A percentile compares a stretch with the other conserved stretches of the same genome.
Evolutionary conservation across 2,888 invertebrate species (phyloP).

Genomic region (Temnothorax unifasciatus): DNA sequence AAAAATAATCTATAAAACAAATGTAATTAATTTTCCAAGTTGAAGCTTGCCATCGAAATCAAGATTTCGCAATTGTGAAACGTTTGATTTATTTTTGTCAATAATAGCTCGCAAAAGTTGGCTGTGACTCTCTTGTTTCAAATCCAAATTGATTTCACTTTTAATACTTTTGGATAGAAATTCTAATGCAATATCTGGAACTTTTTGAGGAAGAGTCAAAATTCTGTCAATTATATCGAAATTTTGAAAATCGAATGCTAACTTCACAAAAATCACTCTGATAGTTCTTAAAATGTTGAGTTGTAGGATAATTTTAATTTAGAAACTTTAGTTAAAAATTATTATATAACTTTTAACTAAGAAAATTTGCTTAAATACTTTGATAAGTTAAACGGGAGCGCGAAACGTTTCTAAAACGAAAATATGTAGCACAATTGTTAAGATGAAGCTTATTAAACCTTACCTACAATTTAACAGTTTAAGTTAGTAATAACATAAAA

Average conservation of each 20-base stretch:
- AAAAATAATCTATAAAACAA: background rate
- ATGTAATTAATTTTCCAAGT: background rate
- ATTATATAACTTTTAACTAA: background rate
- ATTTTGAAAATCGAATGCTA: background rate
- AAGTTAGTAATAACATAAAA: background rate
- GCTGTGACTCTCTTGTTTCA: background rate
- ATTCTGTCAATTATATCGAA: background rate
- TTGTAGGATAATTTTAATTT: background rate
- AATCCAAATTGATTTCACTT: background rate
- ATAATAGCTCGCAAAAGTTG: background rate
- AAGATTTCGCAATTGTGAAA: background rate
- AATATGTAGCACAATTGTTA: background rate
- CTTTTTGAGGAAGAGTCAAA: background rate
- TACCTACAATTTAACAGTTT: background rate
- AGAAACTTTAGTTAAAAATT: conserved; percentile 16
- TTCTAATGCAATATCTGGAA: background rate
- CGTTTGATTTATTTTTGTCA: background rate
- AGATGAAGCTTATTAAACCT: background rate
- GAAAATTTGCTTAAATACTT: conserved; percentile 29
- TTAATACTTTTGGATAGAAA: background rate
- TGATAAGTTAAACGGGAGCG: background rate
- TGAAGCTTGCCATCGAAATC: background rate
- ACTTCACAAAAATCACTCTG: background rate
- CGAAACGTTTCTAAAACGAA: background rate
- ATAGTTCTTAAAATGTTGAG: background rate